These are phyloP conservation scores for Hestina assimilis DNA, from an alignment of 1,140 invertebrate species.

Conservation along the genomic window DNA sequence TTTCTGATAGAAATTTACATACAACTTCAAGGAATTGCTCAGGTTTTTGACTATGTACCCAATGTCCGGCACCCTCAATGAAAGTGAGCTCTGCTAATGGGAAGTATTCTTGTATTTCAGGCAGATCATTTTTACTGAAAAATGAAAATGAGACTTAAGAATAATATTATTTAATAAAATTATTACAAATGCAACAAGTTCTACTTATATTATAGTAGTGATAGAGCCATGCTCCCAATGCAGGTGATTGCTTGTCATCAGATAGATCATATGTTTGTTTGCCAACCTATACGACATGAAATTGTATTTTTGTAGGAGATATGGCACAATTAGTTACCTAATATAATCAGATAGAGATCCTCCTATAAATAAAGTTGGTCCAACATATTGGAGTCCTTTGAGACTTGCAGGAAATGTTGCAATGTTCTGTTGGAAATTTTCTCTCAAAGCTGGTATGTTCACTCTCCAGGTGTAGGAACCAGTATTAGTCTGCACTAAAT, in stretches of 20 bases:
- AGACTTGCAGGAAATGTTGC: conserved; percentile 80
- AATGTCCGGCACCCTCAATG: conserved; percentile 91
- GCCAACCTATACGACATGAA: too few species aligned
- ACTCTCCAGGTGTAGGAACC: conserved; percentile 85
- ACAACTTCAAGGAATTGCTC: conserved; percentile 85
- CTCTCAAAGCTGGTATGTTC: conserved; percentile 84
- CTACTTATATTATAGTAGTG: not conserved
- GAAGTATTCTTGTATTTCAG: conserved; percentile 86
- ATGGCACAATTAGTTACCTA: conserved; percentile 74
- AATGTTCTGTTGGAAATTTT: conserved; percentile 83
- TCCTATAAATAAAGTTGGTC: conserved; percentile 89
- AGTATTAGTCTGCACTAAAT: conserved; percentile 82
- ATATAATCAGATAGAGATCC: conserved; percentile 90
- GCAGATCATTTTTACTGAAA: conserved; percentile 82
- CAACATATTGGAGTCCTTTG: conserved; percentile 78
- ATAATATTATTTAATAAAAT: not conserved
- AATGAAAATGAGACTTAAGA: not conserved
- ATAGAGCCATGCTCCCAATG: too few species aligned
- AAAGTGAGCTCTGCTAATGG: conserved; percentile 86
- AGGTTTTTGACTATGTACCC: conserved; percentile 95
- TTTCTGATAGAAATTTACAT: conserved; percentile 74
- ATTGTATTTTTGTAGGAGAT: too few species aligned
- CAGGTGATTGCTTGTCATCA: too few species aligned
- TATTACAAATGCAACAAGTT: not conserved
- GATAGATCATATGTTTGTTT: too few species aligned